Evolutionary conservation across 2,888 invertebrate genomes (phyloP).

Genomic region (Acronicta leporina): DNA sequence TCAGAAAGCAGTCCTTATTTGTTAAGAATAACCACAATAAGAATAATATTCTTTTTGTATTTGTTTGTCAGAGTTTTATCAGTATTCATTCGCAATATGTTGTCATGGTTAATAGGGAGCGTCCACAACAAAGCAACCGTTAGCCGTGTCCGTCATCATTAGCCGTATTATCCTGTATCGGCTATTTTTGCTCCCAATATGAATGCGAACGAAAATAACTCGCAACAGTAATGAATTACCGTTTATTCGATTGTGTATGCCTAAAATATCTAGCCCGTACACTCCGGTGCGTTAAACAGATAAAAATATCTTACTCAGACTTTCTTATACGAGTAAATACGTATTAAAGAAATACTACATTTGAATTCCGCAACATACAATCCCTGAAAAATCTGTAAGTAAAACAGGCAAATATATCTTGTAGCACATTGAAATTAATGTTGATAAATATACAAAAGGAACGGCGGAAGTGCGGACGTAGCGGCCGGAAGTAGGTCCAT

Average conservation of each 20-base stretch:
- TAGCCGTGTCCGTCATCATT: constrained; percentile 76
- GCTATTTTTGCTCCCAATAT: constrained; percentile 63
- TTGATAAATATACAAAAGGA: constrained; percentile 86
- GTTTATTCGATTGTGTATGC: constrained; percentile 41
- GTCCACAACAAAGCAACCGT: constrained; percentile 64
- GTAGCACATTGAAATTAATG: constrained; percentile 84
- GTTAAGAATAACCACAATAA: not conserved
- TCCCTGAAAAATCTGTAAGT: constrained; percentile 48
- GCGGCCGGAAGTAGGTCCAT: constrained; percentile 84
- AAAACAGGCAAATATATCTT: constrained; percentile 71
- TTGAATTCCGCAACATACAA: constrained; percentile 22
- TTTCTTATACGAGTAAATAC: constrained; percentile 20
- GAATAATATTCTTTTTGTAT: constrained; percentile 24
- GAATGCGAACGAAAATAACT: constrained; percentile 47
- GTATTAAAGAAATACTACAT: constrained; percentile 32
- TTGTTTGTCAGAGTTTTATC: constrained; percentile 41
- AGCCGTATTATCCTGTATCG: constrained; percentile 54
- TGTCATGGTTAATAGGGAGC: constrained; percentile 54
- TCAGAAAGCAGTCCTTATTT: too few relatives aligned
- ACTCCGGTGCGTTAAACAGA: constrained; percentile 30
- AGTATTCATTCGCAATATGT: constrained; percentile 44
- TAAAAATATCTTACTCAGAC: constrained; percentile 39
- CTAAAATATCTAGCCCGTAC: constrained; percentile 37
- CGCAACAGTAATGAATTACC: constrained; percentile 47
- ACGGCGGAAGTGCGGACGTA: constrained; percentile 81